Base-by-base conservation (phyloP, 2,888 invertebrate species). In the Itoplectis maculator region DNA sequence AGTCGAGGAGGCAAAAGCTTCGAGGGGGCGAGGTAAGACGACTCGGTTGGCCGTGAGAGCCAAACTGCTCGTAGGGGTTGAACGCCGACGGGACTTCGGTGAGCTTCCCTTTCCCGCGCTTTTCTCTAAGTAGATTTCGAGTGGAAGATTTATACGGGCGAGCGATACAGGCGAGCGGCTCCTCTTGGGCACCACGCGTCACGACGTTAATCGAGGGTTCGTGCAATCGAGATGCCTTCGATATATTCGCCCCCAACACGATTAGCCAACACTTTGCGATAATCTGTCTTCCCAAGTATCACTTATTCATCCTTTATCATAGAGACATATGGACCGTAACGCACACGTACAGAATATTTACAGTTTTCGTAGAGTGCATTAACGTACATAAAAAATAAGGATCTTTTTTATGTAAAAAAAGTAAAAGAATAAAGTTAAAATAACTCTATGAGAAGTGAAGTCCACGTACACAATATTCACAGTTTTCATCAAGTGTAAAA, bases 71-170 rank as follows among this genome's bases (percentile, higher is more conserved):
- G 49, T 56, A 56, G 56, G 66, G 66, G 74, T 72, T 74, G 79
- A 75, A 82, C 81, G 77, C 83, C 73, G 81, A 79, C 84, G 69
- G 73, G 76, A 37, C 45, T 82, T 75, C 63, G 89, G 85, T 86
- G 81, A 86, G 86, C 86, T 85, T 86, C 47, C 45, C 56, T 45
- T 49, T 65, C 63, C 56, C 40, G 69, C 29, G 68, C 51, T 79
- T 70, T 82, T 79, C 83, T 87, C 87, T 88, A 88, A 89, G 87
- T 90, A 88, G 88, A 88, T 90, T 89, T 86, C 88, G 83, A 89
- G 88, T 88, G 87, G 88, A 86, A 89, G 89, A 90, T 90, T 90
- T 89, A 88, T 87, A 87, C 81, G 84, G 85, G 83, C 84, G 82
- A 83, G 68, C 81, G 84, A 82, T 88, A 89, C 87, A 88, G 85